phyloP scores from a whole-genome alignment of 92 coral and sea anemone genomes.

The Epizoanthus stellaris region DNA sequence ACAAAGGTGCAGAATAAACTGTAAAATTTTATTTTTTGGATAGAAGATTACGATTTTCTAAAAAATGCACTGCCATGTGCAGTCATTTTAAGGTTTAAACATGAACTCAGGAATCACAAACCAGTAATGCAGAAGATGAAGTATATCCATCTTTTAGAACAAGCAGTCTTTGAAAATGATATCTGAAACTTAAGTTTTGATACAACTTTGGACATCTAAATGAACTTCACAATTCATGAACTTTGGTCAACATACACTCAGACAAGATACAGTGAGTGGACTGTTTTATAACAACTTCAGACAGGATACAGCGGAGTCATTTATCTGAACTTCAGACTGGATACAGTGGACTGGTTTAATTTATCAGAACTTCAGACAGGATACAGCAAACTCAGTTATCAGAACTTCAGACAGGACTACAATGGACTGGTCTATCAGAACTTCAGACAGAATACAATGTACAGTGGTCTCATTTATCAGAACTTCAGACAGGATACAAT shows the following conservation, averaged over 20 bases:
- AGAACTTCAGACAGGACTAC: no score
- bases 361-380: background rate
- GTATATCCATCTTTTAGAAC: conserved; percentile 6
- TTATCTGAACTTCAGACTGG: conserved; percentile 14
- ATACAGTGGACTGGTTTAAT: background rate
- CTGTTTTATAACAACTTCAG: background rate
- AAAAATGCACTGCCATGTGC: no score
- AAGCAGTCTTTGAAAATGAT: conserved; percentile 23
- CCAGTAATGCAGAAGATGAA: background rate
- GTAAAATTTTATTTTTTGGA: no score
- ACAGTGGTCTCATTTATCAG: background rate
- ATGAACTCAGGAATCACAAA: background rate
- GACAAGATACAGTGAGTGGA: conserved; percentile 1
- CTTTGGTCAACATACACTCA: background rate
- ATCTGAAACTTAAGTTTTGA: background rate
- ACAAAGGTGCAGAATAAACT: no score
- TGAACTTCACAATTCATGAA: background rate
- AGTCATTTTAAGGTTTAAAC: background rate
- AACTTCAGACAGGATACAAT: background rate
- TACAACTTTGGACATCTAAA: conserved; percentile 15
- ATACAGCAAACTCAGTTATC: background rate
- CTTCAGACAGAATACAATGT: conserved; percentile 17
- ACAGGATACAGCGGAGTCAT: background rate
- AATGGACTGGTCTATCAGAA: background rate
- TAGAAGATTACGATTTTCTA: no score